Conservation (phyloP, 2,113 vertebrate genomes). For the Nycticorax nycticorax region DNA sequence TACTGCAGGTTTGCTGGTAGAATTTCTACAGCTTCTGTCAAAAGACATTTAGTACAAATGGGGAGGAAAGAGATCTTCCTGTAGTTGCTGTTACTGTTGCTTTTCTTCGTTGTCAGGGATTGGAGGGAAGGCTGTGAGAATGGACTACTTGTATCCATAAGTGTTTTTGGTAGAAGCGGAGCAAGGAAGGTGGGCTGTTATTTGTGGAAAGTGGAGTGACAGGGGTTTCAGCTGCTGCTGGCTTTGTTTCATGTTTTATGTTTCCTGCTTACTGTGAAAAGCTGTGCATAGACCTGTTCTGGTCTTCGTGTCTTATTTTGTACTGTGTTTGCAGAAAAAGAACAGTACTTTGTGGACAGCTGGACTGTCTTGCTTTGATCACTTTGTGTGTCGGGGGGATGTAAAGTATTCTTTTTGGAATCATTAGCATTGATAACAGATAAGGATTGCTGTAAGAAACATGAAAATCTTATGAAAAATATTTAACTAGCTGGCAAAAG, state of each 20-base stretch:
- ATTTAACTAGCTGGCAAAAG: neutral
- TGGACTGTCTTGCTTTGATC: neutral
- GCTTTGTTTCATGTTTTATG: neutral
- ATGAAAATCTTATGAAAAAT: neutral
- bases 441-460: neutral
- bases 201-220: neutral
- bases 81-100: neutral
- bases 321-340: neutral
- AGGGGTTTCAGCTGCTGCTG: neutral
- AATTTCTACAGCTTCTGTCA: neutral
- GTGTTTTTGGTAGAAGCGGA: neutral
- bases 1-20: neutral
- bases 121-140: neutral
- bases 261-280: neutral
- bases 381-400: neutral
- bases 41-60: neutral
- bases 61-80: neutral
- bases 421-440: neutral
- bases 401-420: neutral
- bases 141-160: accelerated
- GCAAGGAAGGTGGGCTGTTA: neutral
- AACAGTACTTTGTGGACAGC: neutral
- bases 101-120: neutral
- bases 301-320: neutral
- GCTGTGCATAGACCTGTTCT: neutral